phyloP scores from a whole-genome alignment of 92 coral and sea anemone genomes.

The Porites divaricata region DNA sequence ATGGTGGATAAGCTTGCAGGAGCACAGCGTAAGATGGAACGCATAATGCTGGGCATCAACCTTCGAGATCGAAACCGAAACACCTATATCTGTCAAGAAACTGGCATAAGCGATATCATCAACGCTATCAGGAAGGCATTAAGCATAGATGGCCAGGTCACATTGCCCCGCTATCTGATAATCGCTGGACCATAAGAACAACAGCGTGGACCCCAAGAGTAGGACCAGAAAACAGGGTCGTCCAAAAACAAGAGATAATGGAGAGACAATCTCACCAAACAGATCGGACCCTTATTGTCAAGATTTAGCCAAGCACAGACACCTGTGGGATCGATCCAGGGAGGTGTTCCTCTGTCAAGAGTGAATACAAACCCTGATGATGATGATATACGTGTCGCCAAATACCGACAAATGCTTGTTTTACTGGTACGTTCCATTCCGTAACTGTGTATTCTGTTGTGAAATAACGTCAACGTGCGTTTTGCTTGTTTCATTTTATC shows the following conservation, averaged over 20 bases:
- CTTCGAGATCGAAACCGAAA: slow-evolving; percentile 13
- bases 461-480: too few species aligned
- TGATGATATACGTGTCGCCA: too few species aligned
- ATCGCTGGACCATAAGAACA: not conserved
- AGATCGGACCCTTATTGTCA: not conserved
- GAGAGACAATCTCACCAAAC: not conserved
- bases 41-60: slow-evolving; percentile 19
- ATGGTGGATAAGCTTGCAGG: slow-evolving; percentile 10
- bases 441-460: too few species aligned
- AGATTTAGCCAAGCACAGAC: too few species aligned
- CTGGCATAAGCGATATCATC: not conserved
- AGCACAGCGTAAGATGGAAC: slow-evolving; percentile 25
- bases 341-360: too few species aligned
- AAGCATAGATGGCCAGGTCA: slow-evolving; percentile 5
- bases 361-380: too few species aligned
- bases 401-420: too few species aligned
- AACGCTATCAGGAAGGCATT: not conserved
- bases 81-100: slow-evolving; percentile 8
- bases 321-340: too few species aligned
- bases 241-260: slow-evolving; percentile 10
- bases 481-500: too few species aligned
- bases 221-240: not conserved
- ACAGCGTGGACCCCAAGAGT: slow-evolving; percentile 2
- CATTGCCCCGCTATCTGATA: not conserved
- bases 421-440: too few species aligned